Percentiles rank a stretch among this genome's conserved stretches.
These are phyloP conservation scores for Electrophaes corylata DNA, from an alignment of 2,888 invertebrate genomes.

Conservation along the genomic window DNA sequence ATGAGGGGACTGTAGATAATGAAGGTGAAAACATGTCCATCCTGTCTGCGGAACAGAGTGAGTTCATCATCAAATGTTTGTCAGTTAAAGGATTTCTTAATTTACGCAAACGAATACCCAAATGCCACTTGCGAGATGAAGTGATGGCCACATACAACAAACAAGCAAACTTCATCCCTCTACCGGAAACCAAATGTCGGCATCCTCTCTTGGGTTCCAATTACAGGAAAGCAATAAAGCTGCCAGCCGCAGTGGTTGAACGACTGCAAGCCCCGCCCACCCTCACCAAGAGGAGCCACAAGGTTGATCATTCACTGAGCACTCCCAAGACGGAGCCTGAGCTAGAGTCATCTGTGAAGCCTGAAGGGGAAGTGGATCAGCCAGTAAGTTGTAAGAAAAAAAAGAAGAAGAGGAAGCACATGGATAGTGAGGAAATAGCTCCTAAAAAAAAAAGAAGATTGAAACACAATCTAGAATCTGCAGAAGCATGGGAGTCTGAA, in stretches of 20 bases:
- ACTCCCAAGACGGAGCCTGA: conserved; percentile 5
- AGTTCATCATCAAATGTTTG: conserved; percentile 50
- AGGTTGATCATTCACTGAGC: not conserved
- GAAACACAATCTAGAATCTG: conserved; percentile 55
- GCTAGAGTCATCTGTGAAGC: not conserved
- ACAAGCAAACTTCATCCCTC: conserved; percentile 61
- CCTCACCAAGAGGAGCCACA: not conserved
- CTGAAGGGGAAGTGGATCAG: not conserved
- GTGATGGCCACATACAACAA: conserved; percentile 50
- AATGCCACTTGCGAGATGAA: conserved; percentile 57
- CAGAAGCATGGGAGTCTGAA: conserved; percentile 70
- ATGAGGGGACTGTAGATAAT: conserved; percentile 53
- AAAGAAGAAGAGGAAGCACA: conserved; percentile 22
- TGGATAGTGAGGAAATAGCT: not conserved
- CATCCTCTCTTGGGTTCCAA: conserved; percentile 71
- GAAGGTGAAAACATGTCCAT: conserved; percentile 43
- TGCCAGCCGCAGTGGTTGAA: conserved; percentile 51
- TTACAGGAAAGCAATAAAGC: conserved; percentile 63
- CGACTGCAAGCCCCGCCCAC: conserved; percentile 27
- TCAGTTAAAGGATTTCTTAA: conserved; percentile 51
- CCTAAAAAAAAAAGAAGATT: conserved; percentile 48
- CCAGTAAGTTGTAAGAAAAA: conserved; percentile 4
- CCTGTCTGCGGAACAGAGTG: conserved; percentile 42
- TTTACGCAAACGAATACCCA: conserved; percentile 65
- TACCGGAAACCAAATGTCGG: conserved; percentile 70